Evolutionary conservation across 2,797 vertebrate genomes (phyloP).

Genomic region (Mallotus villosus): DNA sequence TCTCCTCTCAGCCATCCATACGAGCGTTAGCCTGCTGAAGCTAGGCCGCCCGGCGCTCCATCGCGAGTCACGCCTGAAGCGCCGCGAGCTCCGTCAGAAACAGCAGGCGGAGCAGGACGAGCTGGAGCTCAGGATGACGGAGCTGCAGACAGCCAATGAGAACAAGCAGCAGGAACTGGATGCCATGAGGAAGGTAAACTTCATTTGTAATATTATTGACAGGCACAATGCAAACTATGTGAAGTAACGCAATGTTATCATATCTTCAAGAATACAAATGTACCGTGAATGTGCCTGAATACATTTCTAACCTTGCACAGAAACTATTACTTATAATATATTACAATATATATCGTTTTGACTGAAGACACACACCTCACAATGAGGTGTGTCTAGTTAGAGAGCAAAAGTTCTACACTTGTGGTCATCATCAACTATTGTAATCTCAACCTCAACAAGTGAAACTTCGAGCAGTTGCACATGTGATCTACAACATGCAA

Average conservation of each 20-base stretch:
- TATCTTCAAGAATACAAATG: no score
- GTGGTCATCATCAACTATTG: no score
- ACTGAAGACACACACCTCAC: not conserved
- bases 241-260: no score
- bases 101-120: conserved; percentile 88
- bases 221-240: no score
- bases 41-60: conserved; percentile 83
- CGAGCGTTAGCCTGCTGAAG: conserved; percentile 80
- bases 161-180: conserved; percentile 92
- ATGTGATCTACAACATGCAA: conserved; percentile 4
- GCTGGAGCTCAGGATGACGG: conserved; percentile 89
- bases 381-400: not conserved
- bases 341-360: not conserved
- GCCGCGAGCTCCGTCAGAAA: conserved; percentile 84
- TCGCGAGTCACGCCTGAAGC: conserved; percentile 84
- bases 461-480: no score
- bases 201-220: not conserved
- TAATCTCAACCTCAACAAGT: no score
- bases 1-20: conserved; percentile 83
- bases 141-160: conserved; percentile 89
- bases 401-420: no score
- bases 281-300: no score
- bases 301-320: not conserved
- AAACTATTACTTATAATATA: not conserved
- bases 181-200: conserved; percentile 85